Evolutionary conservation across 2,113 vertebrate species (phyloP).

Genomic region (Hippocampus guttulatus): DNA sequence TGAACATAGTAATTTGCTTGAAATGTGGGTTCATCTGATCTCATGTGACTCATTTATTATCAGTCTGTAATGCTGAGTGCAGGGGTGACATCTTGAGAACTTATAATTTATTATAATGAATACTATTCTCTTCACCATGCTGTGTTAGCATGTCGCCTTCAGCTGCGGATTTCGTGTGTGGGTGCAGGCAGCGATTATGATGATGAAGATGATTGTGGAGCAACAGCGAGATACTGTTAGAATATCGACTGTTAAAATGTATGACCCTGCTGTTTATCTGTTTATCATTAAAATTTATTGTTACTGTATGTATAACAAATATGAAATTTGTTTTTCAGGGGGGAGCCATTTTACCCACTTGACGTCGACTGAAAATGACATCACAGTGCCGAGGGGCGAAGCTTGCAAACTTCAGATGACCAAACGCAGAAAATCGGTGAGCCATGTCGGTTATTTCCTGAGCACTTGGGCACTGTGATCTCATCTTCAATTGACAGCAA

Average conservation of each 20-base stretch:
- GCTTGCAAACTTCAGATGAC: too few species aligned
- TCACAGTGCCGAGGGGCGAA: too few species aligned
- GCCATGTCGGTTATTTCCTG: too few species aligned
- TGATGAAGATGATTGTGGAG: slow-evolving; percentile 44
- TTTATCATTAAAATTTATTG: background rate
- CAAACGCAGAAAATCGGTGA: too few species aligned
- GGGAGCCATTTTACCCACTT: too few species aligned
- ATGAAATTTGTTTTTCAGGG: background rate
- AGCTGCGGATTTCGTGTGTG: slow-evolving; percentile 41
- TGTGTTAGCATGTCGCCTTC: slow-evolving; percentile 38
- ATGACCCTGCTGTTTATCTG: background rate
- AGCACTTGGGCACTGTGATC: too few species aligned
- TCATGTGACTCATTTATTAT: background rate
- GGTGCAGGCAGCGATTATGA: slow-evolving; percentile 45
- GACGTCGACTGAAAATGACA: too few species aligned
- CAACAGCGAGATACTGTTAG: slow-evolving; percentile 14
- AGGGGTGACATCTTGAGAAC: slow-evolving; percentile 6
- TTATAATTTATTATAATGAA: slow-evolving; percentile 25
- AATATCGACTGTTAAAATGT: slow-evolving; percentile 28
- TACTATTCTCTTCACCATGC: slow-evolving; percentile 19
- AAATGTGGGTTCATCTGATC: background rate
- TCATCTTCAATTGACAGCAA: too few species aligned
- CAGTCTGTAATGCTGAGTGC: background rate
- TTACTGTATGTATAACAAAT: background rate
- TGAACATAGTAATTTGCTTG: background rate